Evolutionary conservation across 1,140 invertebrate genomes (phyloP).

Genomic region (Ectropis grisescens): DNA sequence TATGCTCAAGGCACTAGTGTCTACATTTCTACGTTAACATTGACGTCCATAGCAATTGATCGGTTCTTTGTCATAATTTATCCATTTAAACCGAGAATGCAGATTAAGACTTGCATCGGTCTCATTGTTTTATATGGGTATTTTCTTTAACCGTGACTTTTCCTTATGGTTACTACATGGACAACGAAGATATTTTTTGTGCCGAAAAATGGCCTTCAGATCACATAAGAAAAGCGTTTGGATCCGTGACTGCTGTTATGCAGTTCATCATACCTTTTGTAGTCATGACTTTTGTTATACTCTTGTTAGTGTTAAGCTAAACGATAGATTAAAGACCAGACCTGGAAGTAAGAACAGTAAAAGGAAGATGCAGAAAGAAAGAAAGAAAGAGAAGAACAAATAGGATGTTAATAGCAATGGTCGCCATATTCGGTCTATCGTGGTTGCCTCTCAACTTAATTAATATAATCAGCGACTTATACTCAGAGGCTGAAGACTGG

Average conservation of each 20-base stretch:
- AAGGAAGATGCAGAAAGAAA: conserved; percentile 84
- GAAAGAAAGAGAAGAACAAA: conserved; percentile 85
- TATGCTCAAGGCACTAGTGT: conserved; percentile 93
- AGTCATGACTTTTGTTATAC: conserved; percentile 96
- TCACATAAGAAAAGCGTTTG: conserved; percentile 83
- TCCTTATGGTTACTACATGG: conserved; percentile 82
- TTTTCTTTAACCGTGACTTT: conserved; percentile 89
- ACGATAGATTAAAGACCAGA: conserved; percentile 81
- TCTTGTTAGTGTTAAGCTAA: conserved; percentile 90
- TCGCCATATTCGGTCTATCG: conserved; percentile 92
- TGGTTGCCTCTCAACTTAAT: conserved; percentile 95
- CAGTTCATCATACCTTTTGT: conserved; percentile 96
- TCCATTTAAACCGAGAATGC: conserved; percentile 94
- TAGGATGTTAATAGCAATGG: conserved; percentile 97
- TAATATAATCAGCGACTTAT: conserved; percentile 90
- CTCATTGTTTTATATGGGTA: conserved; percentile 93
- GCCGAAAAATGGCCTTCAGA: conserved; percentile 92
- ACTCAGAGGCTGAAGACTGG: conserved; percentile 77
- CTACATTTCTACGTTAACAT: conserved; percentile 95
- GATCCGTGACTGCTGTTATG: conserved; percentile 86
- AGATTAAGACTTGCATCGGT: conserved; percentile 82
- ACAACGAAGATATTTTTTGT: conserved; percentile 73
- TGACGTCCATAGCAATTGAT: conserved; percentile 97
- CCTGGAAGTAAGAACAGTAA: conserved; percentile 82
- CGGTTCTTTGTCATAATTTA: conserved; percentile 97